Base-by-base conservation (phyloP, 2,113 vertebrate genomes). In the Geococcyx californianus region DNA sequence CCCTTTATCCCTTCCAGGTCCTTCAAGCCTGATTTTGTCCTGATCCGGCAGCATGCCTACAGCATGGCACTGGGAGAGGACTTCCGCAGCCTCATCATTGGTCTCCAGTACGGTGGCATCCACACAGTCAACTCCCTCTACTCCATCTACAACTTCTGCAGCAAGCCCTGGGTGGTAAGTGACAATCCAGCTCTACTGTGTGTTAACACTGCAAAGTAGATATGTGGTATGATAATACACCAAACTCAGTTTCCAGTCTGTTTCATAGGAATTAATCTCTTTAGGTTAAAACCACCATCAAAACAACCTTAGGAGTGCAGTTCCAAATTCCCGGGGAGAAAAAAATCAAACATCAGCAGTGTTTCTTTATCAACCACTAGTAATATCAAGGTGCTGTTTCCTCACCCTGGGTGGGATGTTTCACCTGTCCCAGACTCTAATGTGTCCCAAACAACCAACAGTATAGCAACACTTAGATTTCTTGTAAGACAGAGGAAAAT, bases 151-250 rank as follows among this genome's bases (percentile, higher is more conserved):
- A 99, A 99, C 98, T 99, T 99, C 98, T 99, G 99, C 98, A 99
- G 99, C 98, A 99, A 99, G 95, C 99, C 99, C 62, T 99, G 99
- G 99, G 99, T 99, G 99, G 99, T 99, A 97, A 96, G 99, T 95
- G 23, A 34, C 0, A 1, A 44, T n/a, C 36, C 36, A 51, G 24
- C 36, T 20, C 49, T 72, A 23, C 58, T 58, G 18, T 18, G 2
- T 14, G 33, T 6, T 70, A 33, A 19, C 21, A 9, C 67, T 51
- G 78, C n/a, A 16, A 23, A 56, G 62, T 5, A 58, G 25, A 25
- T 4, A 15, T 3, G 26, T 25, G 31, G 16, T 16, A 29, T 0
- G 0, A 25, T 4, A 21, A 63, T 63, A 9, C 9, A 33, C 23
- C 33, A n/a, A 47, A 55, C 16, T 76, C 16, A 1, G 31, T 23